Base-by-base conservation (phyloP, 37 sponge, comb jelly and placozoan genomes). In the Bolinopsis microptera region DNA sequence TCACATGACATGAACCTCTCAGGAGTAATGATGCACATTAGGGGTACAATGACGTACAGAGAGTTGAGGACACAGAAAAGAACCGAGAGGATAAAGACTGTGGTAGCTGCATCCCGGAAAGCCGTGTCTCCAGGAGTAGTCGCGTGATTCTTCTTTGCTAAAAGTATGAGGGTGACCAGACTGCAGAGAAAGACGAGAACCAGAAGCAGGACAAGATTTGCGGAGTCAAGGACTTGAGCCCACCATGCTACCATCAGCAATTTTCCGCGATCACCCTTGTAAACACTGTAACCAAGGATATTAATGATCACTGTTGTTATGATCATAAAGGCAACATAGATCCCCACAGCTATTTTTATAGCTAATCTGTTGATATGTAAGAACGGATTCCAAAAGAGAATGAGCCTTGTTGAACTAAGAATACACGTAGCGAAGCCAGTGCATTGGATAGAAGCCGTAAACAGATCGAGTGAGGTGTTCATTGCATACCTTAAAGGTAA, bases 51-150 rank as follows among this genome's bases (percentile, higher is more conserved):
- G 40, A 39, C 18, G 90, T 39, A 86, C 48, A 86, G 90, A 1
- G 90, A 41, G 48, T 36, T 23, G 61, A 41, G 18, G 13, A 72
- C 13, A 48, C 61, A 48, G 61, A 48, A 77, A 1, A 77, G 80
- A 32, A 77, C 1, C 21, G 80, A 77, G 3, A 77, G 80, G 37
- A 77, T 77, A 36, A 77, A 22, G 9, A 77, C 80, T 21, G 80
- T 77, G 34, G 33, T 18, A 32, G 80, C 80, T 0, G 80, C 80
- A 32, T 77, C 33, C 9, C 36, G 80, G 80, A 77, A 77, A 32
- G 80, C 22, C 33, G 33, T 28, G 80, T 77, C 80, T 13, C 80
- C 80, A 1, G 33, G 80, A 32, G 33, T 16, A 16, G 80, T 34
- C 9, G 1, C 33, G 35, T 32, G 1, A 36, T 34, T 77, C 32